A percentile compares a stretch with the other conserved stretches of the same genome.
Conservation (phyloP, 2,888 invertebrate genomes). For the Proisotoma minuta region DNA sequence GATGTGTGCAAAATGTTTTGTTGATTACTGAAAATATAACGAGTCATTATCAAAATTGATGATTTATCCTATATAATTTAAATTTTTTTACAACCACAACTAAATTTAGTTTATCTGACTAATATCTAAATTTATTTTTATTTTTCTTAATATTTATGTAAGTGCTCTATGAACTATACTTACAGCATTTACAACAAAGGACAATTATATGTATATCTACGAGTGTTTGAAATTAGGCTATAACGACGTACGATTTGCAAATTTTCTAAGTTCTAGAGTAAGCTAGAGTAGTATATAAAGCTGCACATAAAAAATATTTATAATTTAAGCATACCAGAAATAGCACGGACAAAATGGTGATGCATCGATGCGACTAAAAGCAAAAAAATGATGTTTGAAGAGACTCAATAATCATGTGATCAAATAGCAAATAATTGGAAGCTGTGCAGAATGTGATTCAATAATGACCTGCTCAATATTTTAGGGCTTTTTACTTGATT, state of each 20-base stretch:
- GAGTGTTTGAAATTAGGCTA: too few species aligned
- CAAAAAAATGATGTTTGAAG: constrained; percentile 16
- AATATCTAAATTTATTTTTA: too few species aligned
- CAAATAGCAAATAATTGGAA: constrained; percentile 11
- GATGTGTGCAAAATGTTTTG: constrained; percentile 45
- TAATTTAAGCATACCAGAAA: constrained; percentile 44
- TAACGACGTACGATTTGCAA: too few species aligned
- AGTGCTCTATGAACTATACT: too few species aligned
- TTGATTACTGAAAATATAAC: constrained; percentile 36
- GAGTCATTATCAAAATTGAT: neutral
- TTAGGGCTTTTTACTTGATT: too few species aligned
- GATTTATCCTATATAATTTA: too few species aligned
- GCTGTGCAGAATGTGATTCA: constrained; percentile 17
- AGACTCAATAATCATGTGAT: neutral
- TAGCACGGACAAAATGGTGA: constrained; percentile 47
- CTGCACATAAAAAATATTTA: neutral
- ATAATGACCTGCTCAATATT: too few species aligned
- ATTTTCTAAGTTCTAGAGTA: too few species aligned
- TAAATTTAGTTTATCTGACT: too few species aligned
- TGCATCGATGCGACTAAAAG: constrained; percentile 47
- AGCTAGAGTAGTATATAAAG: neutral
- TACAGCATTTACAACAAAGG: too few species aligned
- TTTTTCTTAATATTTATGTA: too few species aligned
- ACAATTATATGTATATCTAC: neutral
- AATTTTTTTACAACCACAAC: too few species aligned